A percentile compares a stretch with the other conserved stretches of the same genome.
phyloP scores from a whole-genome alignment of 2,113 vertebrate genomes.

The Eulacestoma nigropectus region DNA sequence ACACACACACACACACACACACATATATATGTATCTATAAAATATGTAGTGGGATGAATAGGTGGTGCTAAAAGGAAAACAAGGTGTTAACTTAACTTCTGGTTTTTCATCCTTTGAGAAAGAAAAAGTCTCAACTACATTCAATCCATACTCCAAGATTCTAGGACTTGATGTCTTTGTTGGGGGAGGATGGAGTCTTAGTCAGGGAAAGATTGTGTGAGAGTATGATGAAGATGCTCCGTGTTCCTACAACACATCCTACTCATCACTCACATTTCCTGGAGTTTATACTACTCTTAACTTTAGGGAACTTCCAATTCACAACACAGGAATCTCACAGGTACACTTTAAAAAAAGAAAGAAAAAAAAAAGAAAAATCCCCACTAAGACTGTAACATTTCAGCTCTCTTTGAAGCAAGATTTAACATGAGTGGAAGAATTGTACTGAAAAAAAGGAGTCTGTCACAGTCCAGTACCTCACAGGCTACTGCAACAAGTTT shows the following conservation, averaged over 20 bases:
- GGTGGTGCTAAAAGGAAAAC: background rate
- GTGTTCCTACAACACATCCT: background rate
- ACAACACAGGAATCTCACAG: background rate
- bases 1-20: background rate
- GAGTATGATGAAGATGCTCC: background rate
- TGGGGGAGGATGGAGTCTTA: background rate
- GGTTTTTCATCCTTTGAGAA: background rate
- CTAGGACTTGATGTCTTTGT: background rate
- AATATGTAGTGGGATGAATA: background rate
- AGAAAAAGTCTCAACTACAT: background rate
- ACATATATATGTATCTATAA: fast-evolving
- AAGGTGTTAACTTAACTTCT: background rate
- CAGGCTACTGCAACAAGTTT: slow-evolving; percentile 76
- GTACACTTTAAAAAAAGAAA: background rate
- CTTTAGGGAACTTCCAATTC: slow-evolving; percentile 1
- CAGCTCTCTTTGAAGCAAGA: slow-evolving; percentile 60
- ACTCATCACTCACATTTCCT: background rate
- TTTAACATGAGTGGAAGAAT: slow-evolving; percentile 69
- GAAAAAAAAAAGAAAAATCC: background rate
- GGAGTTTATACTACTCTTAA: background rate
- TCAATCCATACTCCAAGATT: background rate
- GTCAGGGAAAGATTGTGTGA: background rate
- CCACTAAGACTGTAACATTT: slow-evolving; percentile 55
- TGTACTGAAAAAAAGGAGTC: slow-evolving; percentile 66
- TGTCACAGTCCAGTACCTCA: slow-evolving; percentile 75